These are phyloP conservation scores for Crocallis elinguaria DNA, from an alignment of 2,888 invertebrate genomes.

Conservation along the genomic window DNA sequence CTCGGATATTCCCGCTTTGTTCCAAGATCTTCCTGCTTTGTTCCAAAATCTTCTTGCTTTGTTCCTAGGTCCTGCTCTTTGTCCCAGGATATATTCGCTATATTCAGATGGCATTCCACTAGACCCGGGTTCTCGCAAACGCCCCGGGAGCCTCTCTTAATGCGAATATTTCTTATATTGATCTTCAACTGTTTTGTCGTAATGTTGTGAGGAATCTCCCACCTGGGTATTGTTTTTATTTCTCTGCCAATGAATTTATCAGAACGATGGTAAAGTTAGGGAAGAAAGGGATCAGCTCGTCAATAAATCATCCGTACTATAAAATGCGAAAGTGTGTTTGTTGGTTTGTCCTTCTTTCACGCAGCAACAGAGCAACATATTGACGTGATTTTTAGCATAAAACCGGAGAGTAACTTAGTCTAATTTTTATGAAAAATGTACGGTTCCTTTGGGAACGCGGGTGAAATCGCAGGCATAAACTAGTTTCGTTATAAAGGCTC, in stretches of 20 bases:
- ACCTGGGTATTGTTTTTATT: background rate
- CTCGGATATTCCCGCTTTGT: conserved; percentile 34
- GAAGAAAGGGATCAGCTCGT: too few relatives aligned
- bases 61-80: background rate
- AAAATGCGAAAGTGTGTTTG: too few relatives aligned
- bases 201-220: background rate
- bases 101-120: background rate
- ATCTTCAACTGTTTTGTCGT: background rate
- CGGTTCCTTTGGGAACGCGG: too few relatives aligned
- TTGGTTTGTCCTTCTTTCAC: too few relatives aligned
- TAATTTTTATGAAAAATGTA: too few relatives aligned
- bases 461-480: too few relatives aligned
- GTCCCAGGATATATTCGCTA: background rate
- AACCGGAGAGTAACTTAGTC: too few relatives aligned
- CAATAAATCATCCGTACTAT: too few relatives aligned
- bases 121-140: background rate
- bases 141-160: background rate
- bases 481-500: too few relatives aligned
- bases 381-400: too few relatives aligned
- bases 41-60: conserved; percentile 2
- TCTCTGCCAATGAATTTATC: conserved; percentile 40
- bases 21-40: conserved; percentile 23
- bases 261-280: too few relatives aligned
- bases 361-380: too few relatives aligned
- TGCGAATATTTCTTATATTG: background rate